Evolutionary conservation across 2,113 vertebrate species (phyloP).

Genomic region (Rhinopomastus cyanomelas): DNA sequence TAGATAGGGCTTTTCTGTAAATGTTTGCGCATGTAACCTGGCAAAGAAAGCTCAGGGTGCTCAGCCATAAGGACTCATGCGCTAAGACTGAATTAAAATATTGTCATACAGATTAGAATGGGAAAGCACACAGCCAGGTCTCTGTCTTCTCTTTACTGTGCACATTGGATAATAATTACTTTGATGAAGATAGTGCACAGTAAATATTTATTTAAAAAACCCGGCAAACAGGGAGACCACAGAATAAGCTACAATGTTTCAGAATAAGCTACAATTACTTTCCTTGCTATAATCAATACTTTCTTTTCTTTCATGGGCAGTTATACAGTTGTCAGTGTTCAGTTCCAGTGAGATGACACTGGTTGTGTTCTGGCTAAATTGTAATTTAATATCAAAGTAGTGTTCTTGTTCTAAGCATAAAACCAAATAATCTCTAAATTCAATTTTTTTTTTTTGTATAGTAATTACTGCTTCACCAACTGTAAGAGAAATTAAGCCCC

Average conservation of each 20-base stretch:
- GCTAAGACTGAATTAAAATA: conserved; percentile 70
- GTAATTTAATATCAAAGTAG: conserved; percentile 23
- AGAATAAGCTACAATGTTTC: conserved; percentile 70
- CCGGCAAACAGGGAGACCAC: conserved; percentile 62
- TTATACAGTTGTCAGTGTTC: background rate
- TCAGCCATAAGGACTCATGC: conserved; percentile 25
- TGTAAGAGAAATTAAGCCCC: conserved; percentile 54
- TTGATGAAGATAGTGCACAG: conserved; percentile 59
- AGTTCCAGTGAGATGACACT: conserved; percentile 3
- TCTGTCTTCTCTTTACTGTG: conserved; percentile 50
- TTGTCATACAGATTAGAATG: conserved; percentile 63
- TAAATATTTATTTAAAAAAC: conserved; percentile 77
- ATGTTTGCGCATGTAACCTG: conserved; percentile 2
- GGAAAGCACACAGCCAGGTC: conserved; percentile 34
- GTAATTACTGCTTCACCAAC: conserved; percentile 54
- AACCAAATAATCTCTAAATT: conserved; percentile 22
- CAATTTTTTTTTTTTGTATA: conserved; percentile 34
- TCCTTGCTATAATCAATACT: conserved; percentile 57
- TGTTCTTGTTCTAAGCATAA: background rate
- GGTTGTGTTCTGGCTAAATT: background rate
- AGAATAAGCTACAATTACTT: conserved; percentile 44
- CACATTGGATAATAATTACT: conserved; percentile 71
- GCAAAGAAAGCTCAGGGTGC: conserved; percentile 13
- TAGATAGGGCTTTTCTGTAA: background rate
- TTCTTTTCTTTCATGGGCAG: conserved; percentile 37